These are phyloP conservation scores for Amphipoea lucens DNA, from an alignment of 2,888 invertebrate genomes.

Conservation along the genomic window DNA sequence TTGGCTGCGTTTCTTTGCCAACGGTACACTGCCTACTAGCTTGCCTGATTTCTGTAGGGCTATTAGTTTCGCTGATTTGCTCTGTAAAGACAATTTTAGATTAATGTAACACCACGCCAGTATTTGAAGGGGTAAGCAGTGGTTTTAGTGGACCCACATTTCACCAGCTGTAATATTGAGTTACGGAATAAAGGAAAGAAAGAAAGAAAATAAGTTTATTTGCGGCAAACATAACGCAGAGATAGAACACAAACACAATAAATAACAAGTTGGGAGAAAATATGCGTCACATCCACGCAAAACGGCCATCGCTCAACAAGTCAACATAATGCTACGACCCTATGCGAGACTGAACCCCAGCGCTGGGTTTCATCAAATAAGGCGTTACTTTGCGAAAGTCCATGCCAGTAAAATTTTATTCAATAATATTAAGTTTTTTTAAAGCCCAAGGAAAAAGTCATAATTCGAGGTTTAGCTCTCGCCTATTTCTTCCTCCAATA, in stretches of 20 bases:
- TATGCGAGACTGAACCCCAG: too few relatives aligned
- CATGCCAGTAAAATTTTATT: not conserved
- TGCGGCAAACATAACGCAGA: too few relatives aligned
- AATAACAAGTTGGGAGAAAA: too few relatives aligned
- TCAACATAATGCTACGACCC: too few relatives aligned
- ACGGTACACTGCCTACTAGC: constrained; percentile 82
- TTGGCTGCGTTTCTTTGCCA: constrained; percentile 82
- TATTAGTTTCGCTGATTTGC: constrained; percentile 85
- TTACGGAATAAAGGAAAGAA: not conserved
- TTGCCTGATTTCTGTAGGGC: constrained; percentile 86
- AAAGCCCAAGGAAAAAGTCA: too few relatives aligned
- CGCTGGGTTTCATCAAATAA: too few relatives aligned
- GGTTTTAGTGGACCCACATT: not conserved
- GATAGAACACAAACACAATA: too few relatives aligned
- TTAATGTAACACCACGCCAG: not conserved
- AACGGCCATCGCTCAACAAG: too few relatives aligned
- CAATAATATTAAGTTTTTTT: not conserved
- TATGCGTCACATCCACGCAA: too few relatives aligned
- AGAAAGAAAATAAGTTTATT: too few relatives aligned
- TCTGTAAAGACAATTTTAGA: constrained; percentile 70
- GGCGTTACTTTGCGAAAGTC: not conserved
- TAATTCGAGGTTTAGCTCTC: too few relatives aligned
- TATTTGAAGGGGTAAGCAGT: not conserved
- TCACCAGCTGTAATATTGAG: not conserved
- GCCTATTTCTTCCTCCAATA: too few relatives aligned